Evolutionary conservation across 2,113 vertebrate genomes (phyloP).

Genomic region (Oreochromis aureus): DNA sequence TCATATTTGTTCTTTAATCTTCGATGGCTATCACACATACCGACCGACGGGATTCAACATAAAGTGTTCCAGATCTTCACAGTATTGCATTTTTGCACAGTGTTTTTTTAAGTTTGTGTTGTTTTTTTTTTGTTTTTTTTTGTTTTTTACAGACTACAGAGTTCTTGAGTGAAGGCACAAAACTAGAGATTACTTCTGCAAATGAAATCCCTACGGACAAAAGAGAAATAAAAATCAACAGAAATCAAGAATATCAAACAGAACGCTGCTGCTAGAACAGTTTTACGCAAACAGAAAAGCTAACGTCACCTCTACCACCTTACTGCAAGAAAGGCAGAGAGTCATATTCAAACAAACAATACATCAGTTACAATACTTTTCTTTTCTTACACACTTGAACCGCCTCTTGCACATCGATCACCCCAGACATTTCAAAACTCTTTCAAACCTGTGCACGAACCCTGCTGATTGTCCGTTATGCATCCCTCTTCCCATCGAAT

Average conservation of each 20-base stretch:
- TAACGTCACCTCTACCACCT: neutral
- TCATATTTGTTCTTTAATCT: conserved; percentile 48
- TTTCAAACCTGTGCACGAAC: neutral
- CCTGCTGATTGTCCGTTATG: conserved; percentile 32
- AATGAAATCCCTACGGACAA: conserved; percentile 32
- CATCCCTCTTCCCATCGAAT: neutral
- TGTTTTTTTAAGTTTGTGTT: neutral
- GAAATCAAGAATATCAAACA: neutral
- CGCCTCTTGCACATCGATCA: neutral
- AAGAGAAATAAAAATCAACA: neutral
- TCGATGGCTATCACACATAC: conserved; percentile 20
- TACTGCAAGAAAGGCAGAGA: neutral
- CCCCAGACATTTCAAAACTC: neutral
- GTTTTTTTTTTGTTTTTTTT: neutral
- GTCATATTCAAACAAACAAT: neutral
- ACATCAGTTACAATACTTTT: neutral
- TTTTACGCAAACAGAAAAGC: conserved; percentile 21
- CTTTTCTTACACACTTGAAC: neutral
- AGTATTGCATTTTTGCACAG: conserved; percentile 58
- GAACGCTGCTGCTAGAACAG: neutral
- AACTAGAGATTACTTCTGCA: conserved; percentile 52
- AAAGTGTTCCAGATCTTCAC: conserved; percentile 39
- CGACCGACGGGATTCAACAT: conserved; percentile 19
- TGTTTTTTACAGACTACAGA: conserved; percentile 38
- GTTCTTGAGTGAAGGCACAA: conserved; percentile 57